Conservation (phyloP, 2,113 vertebrate species). For the Phocoena sinus region DNA sequence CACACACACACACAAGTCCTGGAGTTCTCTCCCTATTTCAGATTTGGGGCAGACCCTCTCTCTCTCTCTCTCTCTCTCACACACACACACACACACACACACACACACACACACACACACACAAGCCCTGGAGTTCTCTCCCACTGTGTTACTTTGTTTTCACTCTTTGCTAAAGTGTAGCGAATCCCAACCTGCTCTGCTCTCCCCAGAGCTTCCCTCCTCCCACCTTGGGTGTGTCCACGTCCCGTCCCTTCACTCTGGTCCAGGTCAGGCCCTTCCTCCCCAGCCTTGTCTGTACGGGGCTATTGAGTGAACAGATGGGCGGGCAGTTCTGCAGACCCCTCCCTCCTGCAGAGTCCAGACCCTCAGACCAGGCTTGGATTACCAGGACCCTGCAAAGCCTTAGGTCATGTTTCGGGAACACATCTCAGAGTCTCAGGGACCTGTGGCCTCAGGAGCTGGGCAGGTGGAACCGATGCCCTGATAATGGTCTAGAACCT, state of each 20-base stretch:
- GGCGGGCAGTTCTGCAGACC: neutral
- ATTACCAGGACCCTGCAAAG: neutral
- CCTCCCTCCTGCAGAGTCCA: fast-evolving
- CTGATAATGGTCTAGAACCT: neutral
- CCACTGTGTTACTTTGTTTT: neutral
- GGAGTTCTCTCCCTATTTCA: too few species aligned
- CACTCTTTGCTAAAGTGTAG: neutral
- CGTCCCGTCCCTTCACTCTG: neutral
- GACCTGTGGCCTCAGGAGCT: neutral
- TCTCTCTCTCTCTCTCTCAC: too few species aligned
- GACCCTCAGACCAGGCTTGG: neutral
- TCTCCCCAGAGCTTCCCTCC: neutral
- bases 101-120: too few species aligned
- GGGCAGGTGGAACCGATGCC: neutral
- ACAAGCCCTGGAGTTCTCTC: neutral
- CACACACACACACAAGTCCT: too few species aligned
- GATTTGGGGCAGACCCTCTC: too few species aligned
- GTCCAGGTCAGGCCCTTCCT: neutral
- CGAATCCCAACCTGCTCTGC: neutral
- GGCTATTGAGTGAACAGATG: neutral
- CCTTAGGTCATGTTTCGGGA: neutral
- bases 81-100: too few species aligned
- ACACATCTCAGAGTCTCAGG: neutral
- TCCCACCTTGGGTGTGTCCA: neutral
- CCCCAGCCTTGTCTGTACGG: too few species aligned